phyloP scores from a whole-genome alignment of 2,888 invertebrate species.

The Scaeva pyrastri region DNA sequence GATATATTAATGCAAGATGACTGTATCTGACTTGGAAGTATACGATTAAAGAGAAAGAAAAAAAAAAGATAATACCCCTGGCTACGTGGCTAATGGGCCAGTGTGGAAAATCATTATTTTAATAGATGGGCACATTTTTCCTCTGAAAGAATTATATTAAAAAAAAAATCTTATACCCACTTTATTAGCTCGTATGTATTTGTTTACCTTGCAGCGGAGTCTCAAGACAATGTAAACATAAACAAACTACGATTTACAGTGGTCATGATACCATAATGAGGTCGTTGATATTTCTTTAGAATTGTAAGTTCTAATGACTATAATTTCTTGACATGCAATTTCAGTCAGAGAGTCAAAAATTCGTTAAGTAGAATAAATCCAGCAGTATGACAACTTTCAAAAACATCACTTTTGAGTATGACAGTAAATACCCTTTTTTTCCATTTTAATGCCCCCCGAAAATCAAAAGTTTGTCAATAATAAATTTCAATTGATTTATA shows the following conservation, averaged over 20 bases:
- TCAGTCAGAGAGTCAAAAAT: too few relatives aligned
- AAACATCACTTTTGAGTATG: too few relatives aligned
- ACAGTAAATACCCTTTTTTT: too few relatives aligned
- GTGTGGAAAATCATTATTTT: slow-evolving; percentile 61
- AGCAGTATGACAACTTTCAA: too few relatives aligned
- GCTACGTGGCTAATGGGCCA: slow-evolving; percentile 68
- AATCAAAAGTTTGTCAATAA: too few relatives aligned
- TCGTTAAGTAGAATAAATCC: too few relatives aligned
- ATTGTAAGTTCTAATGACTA: too few relatives aligned
- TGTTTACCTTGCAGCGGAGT: slow-evolving; percentile 31
- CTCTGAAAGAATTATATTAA: slow-evolving; percentile 8
- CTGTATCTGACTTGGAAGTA: slow-evolving; percentile 45
- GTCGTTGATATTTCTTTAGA: background rate
- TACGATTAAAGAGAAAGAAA: slow-evolving; percentile 33
- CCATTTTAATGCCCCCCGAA: too few relatives aligned
- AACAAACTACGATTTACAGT: slow-evolving; percentile 16
- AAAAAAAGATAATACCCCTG: slow-evolving; percentile 44
- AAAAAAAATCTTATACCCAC: slow-evolving; percentile 31
- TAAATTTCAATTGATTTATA: too few relatives aligned
- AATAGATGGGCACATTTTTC: slow-evolving; percentile 35
- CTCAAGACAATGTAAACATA: slow-evolving; percentile 36
- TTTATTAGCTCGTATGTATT: background rate
- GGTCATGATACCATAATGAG: slow-evolving; percentile 35
- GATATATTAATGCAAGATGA: slow-evolving; percentile 1
- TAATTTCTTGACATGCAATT: too few relatives aligned